Percentiles rank a stretch among this genome's conserved stretches.
Evolutionary conservation across 2,797 vertebrate species (phyloP).

Genomic region (Galagoides demidoff): DNA sequence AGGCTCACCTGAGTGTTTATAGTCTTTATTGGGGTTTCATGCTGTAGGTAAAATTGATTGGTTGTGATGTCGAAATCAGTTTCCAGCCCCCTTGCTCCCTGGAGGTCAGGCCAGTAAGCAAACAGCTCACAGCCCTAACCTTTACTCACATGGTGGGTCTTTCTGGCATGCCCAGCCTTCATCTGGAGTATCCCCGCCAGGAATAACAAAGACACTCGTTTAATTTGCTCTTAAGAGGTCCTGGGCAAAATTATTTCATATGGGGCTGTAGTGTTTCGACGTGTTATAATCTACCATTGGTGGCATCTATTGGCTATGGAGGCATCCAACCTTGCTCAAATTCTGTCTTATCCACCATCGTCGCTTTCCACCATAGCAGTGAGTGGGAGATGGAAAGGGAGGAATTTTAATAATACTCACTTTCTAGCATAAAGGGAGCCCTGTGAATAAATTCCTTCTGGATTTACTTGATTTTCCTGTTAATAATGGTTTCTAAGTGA

Average conservation of each 20-base stretch:
- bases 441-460: background rate
- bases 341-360: background rate
- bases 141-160: background rate
- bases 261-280: background rate
- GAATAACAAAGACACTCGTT: background rate
- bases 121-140: background rate
- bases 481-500: slow-evolving; percentile 22
- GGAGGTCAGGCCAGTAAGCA: background rate
- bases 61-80: background rate
- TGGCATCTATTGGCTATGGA: background rate
- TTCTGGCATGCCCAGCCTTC: background rate
- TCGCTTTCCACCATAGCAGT: background rate
- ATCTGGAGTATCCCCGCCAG: background rate
- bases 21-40: background rate
- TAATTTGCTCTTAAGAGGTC: too few relatives aligned
- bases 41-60: background rate
- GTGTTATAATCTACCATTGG: background rate
- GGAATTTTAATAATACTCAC: background rate
- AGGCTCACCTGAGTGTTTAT: background rate
- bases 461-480: slow-evolving; percentile 41
- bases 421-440: background rate
- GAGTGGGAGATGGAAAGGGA: background rate
- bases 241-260: background rate
- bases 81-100: background rate
- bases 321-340: background rate